Percentiles rank a stretch among this genome's conserved stretches.
Conservation (phyloP, 2,113 vertebrate genomes). For the Scopus umbretta region DNA sequence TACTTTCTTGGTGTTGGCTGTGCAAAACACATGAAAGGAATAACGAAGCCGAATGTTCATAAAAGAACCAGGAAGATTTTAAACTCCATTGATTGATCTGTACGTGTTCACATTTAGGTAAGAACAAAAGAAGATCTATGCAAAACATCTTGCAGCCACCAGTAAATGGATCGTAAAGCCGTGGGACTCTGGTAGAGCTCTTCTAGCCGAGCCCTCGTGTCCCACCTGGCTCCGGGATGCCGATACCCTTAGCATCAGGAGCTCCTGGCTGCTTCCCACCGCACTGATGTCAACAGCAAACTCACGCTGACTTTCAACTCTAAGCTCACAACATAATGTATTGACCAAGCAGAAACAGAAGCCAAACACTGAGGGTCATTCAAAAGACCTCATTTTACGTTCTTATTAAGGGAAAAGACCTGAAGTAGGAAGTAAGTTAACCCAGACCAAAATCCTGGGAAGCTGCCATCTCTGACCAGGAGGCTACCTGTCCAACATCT, state of each 20-base stretch:
- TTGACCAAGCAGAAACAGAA: neutral
- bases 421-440: neutral
- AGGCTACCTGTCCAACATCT: neutral
- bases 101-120: neutral
- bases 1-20: neutral
- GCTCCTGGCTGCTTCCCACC: neutral
- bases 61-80: neutral
- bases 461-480: neutral
- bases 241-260: rapidly evolving
- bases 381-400: neutral
- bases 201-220: rapidly evolving
- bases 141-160: neutral
- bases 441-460: neutral
- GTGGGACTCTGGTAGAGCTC: neutral
- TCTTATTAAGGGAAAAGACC: neutral
- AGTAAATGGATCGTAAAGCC: neutral
- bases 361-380: neutral
- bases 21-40: neutral
- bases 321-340: rapidly evolving
- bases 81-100: neutral
- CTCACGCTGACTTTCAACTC: neutral
- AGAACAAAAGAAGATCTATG: neutral
- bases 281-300: neutral
- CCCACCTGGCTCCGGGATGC: neutral
- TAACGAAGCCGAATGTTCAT: neutral